phyloP scores from a whole-genome alignment of 2,888 invertebrate species.

The Tachina lurida region DNA sequence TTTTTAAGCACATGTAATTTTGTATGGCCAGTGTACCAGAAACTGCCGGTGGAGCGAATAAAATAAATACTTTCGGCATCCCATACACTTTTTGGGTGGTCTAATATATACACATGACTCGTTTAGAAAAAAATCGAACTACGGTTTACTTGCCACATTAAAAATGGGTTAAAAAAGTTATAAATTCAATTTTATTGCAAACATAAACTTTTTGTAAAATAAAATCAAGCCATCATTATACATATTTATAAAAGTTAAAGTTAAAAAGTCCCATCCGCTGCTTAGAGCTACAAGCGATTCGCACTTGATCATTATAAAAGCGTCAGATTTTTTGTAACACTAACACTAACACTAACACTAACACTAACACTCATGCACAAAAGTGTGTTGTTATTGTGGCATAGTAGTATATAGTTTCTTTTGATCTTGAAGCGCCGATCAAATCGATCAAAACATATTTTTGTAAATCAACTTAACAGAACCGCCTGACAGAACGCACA shows the following conservation, averaged over 20 bases:
- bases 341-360: conserved; percentile 20
- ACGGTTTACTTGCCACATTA: too few species aligned
- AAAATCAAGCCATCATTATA: conserved; percentile 11
- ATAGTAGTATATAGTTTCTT: conserved; percentile 73
- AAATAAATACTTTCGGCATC: too few species aligned
- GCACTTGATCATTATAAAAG: conserved; percentile 68
- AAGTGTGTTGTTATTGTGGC: conserved; percentile 17
- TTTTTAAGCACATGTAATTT: too few species aligned
- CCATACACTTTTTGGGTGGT: too few species aligned
- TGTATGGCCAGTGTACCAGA: too few species aligned
- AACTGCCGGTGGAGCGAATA: too few species aligned
- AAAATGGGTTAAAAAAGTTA: too few species aligned
- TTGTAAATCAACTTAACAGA: conserved; percentile 74
- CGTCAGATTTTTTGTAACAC: conserved; percentile 64
- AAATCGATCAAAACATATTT: conserved; percentile 83
- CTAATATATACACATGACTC: too few species aligned
- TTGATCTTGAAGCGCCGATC: conserved; percentile 83
- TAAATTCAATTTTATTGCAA: neutral
- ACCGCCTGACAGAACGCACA: conserved; percentile 75
- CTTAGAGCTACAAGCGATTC: conserved; percentile 58
- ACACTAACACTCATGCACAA: neutral
- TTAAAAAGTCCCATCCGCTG: conserved; percentile 36
- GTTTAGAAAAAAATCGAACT: too few species aligned
- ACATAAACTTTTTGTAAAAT: neutral
- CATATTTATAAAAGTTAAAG: conserved; percentile 15